Percentiles rank a stretch among this genome's conserved stretches.
These are phyloP conservation scores for Cephus nigrinus DNA, from an alignment of 2,888 invertebrate genomes.

Conservation along the genomic window DNA sequence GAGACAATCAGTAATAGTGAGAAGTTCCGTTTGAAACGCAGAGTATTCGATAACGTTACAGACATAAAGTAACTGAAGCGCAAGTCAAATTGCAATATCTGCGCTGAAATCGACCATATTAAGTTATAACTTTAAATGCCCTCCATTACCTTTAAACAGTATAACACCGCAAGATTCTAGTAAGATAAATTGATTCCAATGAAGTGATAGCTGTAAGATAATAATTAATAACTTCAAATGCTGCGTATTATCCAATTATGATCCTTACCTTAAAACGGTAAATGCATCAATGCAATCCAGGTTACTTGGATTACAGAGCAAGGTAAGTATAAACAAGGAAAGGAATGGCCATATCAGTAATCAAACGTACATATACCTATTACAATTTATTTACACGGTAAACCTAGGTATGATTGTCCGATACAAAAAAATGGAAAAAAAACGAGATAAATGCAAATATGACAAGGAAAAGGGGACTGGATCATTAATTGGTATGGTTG, in stretches of 20 bases:
- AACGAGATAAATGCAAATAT: slow-evolving; percentile 26
- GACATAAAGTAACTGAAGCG: neutral
- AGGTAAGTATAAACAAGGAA: neutral
- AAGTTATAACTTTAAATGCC: neutral
- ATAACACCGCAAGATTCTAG: neutral
- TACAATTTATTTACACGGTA: slow-evolving; percentile 43
- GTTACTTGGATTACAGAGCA: neutral
- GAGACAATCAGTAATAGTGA: neutral
- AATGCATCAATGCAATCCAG: neutral
- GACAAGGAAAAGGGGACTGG: slow-evolving; percentile 20
- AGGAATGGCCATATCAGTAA: neutral
- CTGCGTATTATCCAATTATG: neutral
- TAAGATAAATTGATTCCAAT: neutral
- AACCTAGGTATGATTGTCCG: slow-evolving; percentile 22
- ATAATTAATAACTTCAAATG: neutral
- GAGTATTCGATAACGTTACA: neutral
- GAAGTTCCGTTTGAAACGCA: neutral
- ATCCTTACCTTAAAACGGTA: neutral
- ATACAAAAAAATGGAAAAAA: slow-evolving; percentile 16
- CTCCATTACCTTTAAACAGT: neutral
- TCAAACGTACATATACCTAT: neutral
- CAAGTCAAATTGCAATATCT: neutral
- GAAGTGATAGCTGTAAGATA: neutral
- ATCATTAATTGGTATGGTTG: neutral
- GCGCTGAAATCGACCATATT: neutral